Conservation (phyloP, 1,140 invertebrate species). For the Cydia splendana region DNA sequence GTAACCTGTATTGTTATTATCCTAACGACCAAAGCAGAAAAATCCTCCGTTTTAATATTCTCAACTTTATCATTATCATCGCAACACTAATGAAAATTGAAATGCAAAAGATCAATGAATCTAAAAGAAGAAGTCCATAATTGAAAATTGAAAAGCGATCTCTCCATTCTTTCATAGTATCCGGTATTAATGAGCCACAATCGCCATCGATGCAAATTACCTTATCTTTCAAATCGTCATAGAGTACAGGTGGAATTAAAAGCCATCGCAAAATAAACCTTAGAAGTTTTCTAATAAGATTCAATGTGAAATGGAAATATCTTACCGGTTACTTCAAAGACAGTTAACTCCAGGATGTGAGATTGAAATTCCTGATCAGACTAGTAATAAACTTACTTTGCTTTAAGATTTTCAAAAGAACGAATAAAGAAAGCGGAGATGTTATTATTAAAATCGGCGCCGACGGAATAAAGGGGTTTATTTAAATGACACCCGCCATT, state of each 20-base stretch:
- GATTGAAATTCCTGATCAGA: conserved; percentile 76
- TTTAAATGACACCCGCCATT: conserved; percentile 62
- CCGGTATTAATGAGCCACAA: conserved; percentile 26
- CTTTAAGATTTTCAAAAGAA: conserved; percentile 74
- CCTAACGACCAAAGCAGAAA: too few species aligned
- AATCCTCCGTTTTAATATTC: too few species aligned
- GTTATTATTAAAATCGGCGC: conserved; percentile 70
- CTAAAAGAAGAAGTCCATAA: background rate
- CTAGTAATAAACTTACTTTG: conserved; percentile 75
- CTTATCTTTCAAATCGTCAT: conserved; percentile 10
- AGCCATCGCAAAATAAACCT: background rate
- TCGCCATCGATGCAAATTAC: conserved; percentile 22
- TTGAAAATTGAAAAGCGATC: conserved; percentile 25
- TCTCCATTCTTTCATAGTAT: conserved; percentile 10
- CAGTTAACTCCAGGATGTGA: conserved; percentile 65
- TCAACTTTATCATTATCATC: background rate
- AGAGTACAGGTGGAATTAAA: background rate
- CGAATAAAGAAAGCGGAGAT: conserved; percentile 72
- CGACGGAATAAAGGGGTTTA: conserved; percentile 65
- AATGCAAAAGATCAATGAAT: background rate
- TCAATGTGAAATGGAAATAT: background rate
- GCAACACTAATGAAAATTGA: background rate
- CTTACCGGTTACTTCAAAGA: conserved; percentile 68
- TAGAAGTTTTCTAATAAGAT: background rate
- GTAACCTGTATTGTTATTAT: too few species aligned